phyloP scores from a whole-genome alignment of 2,113 vertebrate species.

The Corydoras maculifer region DNA sequence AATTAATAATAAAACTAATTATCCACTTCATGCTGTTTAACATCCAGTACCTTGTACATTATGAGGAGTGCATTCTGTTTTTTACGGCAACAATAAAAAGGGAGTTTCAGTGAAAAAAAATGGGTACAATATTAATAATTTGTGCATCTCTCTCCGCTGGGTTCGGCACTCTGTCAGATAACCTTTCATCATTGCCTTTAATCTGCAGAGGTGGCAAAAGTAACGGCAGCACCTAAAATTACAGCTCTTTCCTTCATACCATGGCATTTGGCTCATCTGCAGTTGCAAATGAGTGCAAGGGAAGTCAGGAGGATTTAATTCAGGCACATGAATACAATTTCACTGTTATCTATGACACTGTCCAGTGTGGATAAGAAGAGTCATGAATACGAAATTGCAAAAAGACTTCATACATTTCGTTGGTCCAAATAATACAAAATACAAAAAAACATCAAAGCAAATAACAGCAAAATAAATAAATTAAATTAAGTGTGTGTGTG shows the following conservation, averaged over 20 bases:
- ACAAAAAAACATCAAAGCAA: too few species aligned
- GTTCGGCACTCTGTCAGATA: constrained; percentile 29
- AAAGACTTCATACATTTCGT: background rate
- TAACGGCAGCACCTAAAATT: constrained; percentile 33
- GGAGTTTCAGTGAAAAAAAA: background rate
- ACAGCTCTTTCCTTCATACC: constrained; percentile 26
- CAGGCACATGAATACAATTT: constrained; percentile 12
- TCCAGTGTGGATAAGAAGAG: constrained; percentile 2
- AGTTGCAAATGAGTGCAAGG: constrained; percentile 18
- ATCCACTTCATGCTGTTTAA: constrained; percentile 8
- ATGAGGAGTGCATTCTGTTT: background rate
- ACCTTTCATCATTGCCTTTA: constrained; percentile 42
- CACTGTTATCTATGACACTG: background rate
- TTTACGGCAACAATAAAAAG: background rate
- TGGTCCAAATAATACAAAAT: background rate
- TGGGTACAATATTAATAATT: constrained; percentile 17
- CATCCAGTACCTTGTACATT: constrained; percentile 5
- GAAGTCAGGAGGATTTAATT: constrained; percentile 29
- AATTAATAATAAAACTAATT: background rate
- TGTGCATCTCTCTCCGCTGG: constrained; percentile 20
- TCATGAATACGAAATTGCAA: constrained; percentile 7
- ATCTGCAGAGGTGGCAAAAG: constrained; percentile 34
- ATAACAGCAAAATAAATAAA: too few species aligned
- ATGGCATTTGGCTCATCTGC: constrained; percentile 25
- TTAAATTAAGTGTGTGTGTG: too few species aligned